Evolutionary conservation across 2,113 vertebrate genomes (phyloP), one percentile per base, ranked within the genome.

Genomic region (Oryzias celebensis): DNA sequence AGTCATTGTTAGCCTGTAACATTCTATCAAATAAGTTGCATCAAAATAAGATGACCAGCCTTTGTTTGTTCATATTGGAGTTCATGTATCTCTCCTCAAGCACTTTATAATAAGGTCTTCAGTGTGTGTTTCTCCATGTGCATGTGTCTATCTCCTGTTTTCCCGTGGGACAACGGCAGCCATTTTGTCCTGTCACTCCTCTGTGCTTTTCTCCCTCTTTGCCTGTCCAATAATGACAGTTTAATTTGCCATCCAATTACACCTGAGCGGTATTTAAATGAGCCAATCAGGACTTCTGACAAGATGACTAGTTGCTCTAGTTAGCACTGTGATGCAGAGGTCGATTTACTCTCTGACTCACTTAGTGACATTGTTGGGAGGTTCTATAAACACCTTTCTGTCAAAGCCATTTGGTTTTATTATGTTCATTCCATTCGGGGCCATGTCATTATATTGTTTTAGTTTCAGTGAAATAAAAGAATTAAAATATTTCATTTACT

Each of bases 181-280:
- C 85, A 83, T 88, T 77, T 82, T 82, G 78, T 87, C 75, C 81
- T 87, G 85, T 89, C 88, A 90, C 80, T 90, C 77, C 83, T 81
- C 73, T 54, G 78, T 84, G 75, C 78, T 84, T 85, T 90, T 77
- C 45, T 48, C 83, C 84, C 61, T 76, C 76, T 68, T 81, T 43
- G 65, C 79, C 81, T 89, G 87, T 89, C 85, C 87, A 91, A 89
- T 92, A 90, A 93, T 92, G 91, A 92, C 92, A 93, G 90, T 92
- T 94, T 94, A 93, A 95, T 95, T 94, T 94, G 78, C 90, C 64
- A 87, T 90, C 90, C 93, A 93, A 95, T 95, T 92, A 93, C 90
- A 92, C 83, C 91, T 91, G 86, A 90, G 88, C 91, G 90, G 92
- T 95, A 95, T 92, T 95, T 95, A 96, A 94, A 94, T 93, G 88